Base-by-base conservation (phyloP, 2,888 invertebrate genomes). In the Ophion costatus region DNA sequence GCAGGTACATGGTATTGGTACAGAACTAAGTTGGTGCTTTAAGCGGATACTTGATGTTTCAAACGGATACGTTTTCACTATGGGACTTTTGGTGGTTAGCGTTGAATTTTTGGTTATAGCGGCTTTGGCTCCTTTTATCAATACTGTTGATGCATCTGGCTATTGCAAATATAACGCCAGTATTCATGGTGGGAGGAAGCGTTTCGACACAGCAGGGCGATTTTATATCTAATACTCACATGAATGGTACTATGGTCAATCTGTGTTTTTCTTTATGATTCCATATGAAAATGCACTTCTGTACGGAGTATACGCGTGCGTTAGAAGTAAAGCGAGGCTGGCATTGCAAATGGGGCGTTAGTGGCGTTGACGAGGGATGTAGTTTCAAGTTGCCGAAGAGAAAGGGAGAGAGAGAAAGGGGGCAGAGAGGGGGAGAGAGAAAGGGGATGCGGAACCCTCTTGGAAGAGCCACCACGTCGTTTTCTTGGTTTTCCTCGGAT, bases 391-490 rank as follows among this genome's bases (percentile, higher is more conserved):
- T 80, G 64, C 61, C 59, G 77, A 29, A 38, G 67, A 61, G 66
- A 17, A 38, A 56, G 51, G 56, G 38, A 29, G 45, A 29, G 63
- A 24, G 33, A 70, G 70, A 80, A 61, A 61, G 70, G 14, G 63
- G 20, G 59, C n/a, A 9, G 66, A 20, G 57, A 56, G 45, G 7
- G 45, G 11, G 29, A 63, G 51, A 45, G 33, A 56, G 33, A 63
- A 71, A 42, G 78, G 63, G 79, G 42, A 64, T 51, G n/a, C 24
- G 20, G 42, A 61, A 63, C 24, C 61, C 74, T 74, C 78, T 74
- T n/a, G 83, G 57, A 79, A 75, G 74, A 69, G 79, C 63, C 69
- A 75, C 77, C n/a, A 78, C 67, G 71, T 83, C 80, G 76, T 73
- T 80, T 56, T 51, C 38, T 80, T 38, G 71, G 67, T 73, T 80